phyloP scores from a whole-genome alignment of 2,797 vertebrate species.

The Mus minutoides region DNA sequence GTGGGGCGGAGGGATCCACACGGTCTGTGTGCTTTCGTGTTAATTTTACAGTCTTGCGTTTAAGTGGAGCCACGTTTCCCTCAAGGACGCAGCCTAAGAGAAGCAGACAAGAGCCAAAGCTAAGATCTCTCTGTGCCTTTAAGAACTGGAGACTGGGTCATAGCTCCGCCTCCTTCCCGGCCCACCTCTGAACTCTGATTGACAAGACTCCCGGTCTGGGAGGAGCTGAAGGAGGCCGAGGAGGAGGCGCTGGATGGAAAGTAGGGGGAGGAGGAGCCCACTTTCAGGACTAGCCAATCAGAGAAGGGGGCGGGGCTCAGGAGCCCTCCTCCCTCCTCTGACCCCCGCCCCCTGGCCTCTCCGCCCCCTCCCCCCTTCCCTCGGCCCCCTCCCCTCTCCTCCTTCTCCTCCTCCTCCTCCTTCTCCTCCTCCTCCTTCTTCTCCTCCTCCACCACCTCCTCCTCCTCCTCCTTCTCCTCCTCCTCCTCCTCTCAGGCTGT shows the following conservation, averaged over 20 bases:
- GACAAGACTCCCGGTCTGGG: constrained; percentile 82
- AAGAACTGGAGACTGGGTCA: constrained; percentile 78
- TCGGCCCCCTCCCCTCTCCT: neutral
- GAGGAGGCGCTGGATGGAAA: constrained; percentile 69
- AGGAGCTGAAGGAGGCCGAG: constrained; percentile 75
- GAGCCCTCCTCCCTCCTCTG: constrained; percentile 10
- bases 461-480: constrained; percentile 1
- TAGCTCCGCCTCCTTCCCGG: constrained; percentile 79
- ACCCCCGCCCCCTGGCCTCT: constrained; percentile 26
- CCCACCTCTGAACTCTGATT: constrained; percentile 88
- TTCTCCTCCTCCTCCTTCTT: neutral
- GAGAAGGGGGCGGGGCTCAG: constrained; percentile 10
- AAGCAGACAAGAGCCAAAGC: neutral
- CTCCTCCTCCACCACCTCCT: constrained; percentile 23
- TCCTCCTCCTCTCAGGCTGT: constrained; percentile 77
- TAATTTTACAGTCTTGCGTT: constrained; percentile 9
- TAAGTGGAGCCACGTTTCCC: constrained; percentile 47
- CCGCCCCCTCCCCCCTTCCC: constrained; percentile 8
- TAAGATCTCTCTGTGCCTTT: constrained; percentile 73
- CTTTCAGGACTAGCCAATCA: constrained; percentile 72
- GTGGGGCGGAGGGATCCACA: neutral
- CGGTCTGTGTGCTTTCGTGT: neutral
- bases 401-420: neutral
- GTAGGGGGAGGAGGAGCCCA: constrained; percentile 72
- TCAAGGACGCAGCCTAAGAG: constrained; percentile 5